Evolutionary conservation across 92 coral and sea anemone species (phyloP).

Genomic region (Epizoanthus ramosus): DNA sequence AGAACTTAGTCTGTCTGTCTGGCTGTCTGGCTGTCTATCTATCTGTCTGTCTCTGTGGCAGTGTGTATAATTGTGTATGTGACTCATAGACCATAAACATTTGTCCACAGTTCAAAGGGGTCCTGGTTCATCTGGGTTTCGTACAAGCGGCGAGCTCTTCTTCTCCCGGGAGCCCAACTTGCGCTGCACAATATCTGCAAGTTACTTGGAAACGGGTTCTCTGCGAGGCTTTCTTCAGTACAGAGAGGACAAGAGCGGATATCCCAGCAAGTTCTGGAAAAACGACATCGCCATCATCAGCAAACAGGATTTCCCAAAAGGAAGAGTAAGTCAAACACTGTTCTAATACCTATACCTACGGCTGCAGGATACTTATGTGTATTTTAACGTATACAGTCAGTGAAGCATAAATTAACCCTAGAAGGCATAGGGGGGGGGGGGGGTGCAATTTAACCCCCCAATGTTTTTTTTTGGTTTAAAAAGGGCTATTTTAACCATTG

Average conservation of each 20-base stretch:
- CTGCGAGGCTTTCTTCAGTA: slow-evolving; percentile 31
- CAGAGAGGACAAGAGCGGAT: slow-evolving; percentile 21
- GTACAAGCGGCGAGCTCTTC: slow-evolving; percentile 26
- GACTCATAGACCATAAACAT: not conserved
- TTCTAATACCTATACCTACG: too few species aligned
- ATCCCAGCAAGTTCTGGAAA: slow-evolving; percentile 32
- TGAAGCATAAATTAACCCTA: too few species aligned
- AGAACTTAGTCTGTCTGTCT: too few species aligned
- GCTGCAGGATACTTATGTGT: too few species aligned
- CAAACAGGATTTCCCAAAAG: slow-evolving; percentile 22
- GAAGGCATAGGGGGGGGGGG: too few species aligned
- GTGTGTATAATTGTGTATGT: not conserved
- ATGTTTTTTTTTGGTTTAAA: too few species aligned
- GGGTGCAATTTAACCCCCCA: too few species aligned
- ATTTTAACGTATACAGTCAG: too few species aligned
- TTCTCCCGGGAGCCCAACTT: slow-evolving; percentile 26
- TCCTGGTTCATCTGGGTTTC: slow-evolving; percentile 23
- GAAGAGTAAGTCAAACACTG: slow-evolving; percentile 8
- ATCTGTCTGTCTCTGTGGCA: too few species aligned
- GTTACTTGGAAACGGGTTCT: slow-evolving; percentile 27
- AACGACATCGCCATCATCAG: slow-evolving; percentile 6
- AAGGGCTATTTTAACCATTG: too few species aligned
- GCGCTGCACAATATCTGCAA: slow-evolving; percentile 32
- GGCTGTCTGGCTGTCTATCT: too few species aligned
- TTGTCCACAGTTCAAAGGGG: slow-evolving; percentile 32